Evolutionary conservation across 2,888 invertebrate genomes (phyloP).

Genomic region (Leptinotarsa rubiginosa): DNA sequence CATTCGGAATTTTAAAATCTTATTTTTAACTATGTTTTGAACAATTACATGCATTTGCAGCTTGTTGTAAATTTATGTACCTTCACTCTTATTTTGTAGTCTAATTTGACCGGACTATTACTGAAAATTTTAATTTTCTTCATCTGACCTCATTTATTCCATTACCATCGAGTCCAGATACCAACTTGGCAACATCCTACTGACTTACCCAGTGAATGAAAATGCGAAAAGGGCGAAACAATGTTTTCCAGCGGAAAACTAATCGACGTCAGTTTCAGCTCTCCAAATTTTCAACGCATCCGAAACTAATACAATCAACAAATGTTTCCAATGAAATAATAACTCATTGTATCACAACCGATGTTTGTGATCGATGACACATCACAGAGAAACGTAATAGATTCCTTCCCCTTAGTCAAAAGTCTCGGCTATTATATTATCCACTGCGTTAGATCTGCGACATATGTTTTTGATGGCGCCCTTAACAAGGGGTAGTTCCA

Average conservation of each 20-base stretch:
- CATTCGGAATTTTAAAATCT: no score
- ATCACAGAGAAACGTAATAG: conserved; percentile 51
- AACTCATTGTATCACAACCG: conserved; percentile 45
- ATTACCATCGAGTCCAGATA: no score
- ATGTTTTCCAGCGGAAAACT: conserved; percentile 2
- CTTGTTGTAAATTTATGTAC: no score
- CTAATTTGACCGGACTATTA: no score
- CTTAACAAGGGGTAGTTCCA: conserved; percentile 61
- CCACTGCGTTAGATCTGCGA: conserved; percentile 65
- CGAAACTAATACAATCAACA: conserved; percentile 25
- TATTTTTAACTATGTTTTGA: no score
- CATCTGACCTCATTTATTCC: no score
- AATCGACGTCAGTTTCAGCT: conserved; percentile 16
- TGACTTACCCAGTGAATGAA: no score
- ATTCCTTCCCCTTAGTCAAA: conserved; percentile 53
- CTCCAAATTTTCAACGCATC: conserved; percentile 10
- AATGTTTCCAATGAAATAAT: conserved; percentile 40
- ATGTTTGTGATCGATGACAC: conserved; percentile 53
- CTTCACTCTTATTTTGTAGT: no score
- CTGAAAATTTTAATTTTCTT: no score
- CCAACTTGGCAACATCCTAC: no score
- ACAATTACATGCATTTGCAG: no score
- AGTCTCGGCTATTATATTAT: conserved; percentile 59
- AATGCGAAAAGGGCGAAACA: background rate
- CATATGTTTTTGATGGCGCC: conserved; percentile 66